Evolutionary conservation across 2,888 invertebrate species (phyloP).

Genomic region (Metacarcinus magister): DNA sequence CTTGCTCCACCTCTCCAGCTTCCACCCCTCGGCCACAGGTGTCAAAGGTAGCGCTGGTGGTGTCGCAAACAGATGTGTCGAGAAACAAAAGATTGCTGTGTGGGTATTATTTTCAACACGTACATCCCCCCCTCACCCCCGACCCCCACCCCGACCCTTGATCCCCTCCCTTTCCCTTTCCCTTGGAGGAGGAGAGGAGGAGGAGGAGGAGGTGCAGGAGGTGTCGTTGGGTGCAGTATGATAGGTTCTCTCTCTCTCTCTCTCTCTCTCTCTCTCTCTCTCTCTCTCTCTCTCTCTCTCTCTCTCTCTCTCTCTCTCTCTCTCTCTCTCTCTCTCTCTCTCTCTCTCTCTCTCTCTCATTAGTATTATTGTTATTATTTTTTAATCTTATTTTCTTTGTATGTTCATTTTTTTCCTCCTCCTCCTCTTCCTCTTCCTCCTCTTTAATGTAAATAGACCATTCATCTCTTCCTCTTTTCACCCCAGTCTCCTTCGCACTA

Average conservation of each 20-base stretch:
- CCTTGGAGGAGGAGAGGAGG: background rate
- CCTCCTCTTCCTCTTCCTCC: background rate
- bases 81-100: background rate
- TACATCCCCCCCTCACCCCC: background rate
- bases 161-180: conserved; percentile 56
- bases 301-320: background rate
- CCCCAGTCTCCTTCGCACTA: background rate
- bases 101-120: background rate
- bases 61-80: background rate
- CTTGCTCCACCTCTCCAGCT: background rate
- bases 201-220: background rate
- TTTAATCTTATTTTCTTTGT: background rate
- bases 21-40: background rate
- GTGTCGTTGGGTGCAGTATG: background rate
- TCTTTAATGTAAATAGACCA: background rate
- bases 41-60: background rate
- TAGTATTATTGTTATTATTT: background rate
- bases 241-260: background rate
- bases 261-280: conserved; percentile 11
- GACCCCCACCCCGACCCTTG: background rate
- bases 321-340: background rate
- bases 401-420: background rate
- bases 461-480: background rate
- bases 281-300: background rate
- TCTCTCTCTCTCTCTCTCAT: background rate